phyloP scores from a whole-genome alignment of 2,888 invertebrate genomes.

The Iphiclides podalirius region DNA sequence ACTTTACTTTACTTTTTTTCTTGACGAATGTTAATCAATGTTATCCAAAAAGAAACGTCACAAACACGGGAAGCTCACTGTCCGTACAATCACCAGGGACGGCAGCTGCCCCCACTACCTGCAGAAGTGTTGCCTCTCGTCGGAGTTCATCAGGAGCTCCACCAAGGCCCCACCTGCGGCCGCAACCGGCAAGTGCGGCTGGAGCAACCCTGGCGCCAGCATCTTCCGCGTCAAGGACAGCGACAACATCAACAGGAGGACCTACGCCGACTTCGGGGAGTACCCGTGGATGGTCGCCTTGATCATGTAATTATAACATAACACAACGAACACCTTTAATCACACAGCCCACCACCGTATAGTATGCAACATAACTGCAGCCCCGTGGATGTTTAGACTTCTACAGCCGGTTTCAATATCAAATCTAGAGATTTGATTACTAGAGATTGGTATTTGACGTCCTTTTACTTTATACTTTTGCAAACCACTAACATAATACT shows the following conservation, averaged over 20 bases:
- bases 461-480: too few species aligned
- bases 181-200: conserved; percentile 16
- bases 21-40: too few species aligned
- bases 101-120: conserved; percentile 6
- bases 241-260: conserved; percentile 1
- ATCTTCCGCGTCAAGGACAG: not conserved
- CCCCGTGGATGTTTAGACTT: too few species aligned
- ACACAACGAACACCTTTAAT: too few species aligned
- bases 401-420: too few species aligned
- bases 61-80: too few species aligned
- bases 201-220: conserved; percentile 22
- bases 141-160: not conserved
- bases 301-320: conserved; percentile 20
- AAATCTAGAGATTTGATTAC: too few species aligned
- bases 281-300: conserved; percentile 30
- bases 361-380: not conserved
- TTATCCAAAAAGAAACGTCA: too few species aligned
- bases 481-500: too few species aligned
- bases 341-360: too few species aligned
- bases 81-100: not conserved
- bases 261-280: conserved; percentile 27
- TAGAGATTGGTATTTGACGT: too few species aligned
- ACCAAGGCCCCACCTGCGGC: not conserved
- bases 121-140: conserved; percentile 3
- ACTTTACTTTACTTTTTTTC: too few species aligned